These are phyloP conservation scores for Xestia sexstrigata DNA, from an alignment of 2,888 invertebrate genomes.

Conservation along the genomic window DNA sequence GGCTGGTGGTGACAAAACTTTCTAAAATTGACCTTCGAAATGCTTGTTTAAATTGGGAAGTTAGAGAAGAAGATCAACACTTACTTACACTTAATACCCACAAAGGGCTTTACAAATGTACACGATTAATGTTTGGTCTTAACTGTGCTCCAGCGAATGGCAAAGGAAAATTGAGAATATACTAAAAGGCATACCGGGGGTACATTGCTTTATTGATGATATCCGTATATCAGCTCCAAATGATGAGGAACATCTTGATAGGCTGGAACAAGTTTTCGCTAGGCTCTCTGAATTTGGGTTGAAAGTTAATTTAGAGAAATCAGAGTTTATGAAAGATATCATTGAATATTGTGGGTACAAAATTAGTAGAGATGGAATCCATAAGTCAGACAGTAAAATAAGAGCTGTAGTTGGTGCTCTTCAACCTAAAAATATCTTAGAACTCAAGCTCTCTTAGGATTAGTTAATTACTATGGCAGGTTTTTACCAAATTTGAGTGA, in stretches of 20 bases:
- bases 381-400: not conserved
- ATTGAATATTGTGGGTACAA: constrained; percentile 2
- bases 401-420: not conserved
- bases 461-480: too few relatives aligned
- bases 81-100: not conserved
- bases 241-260: not conserved
- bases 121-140: not conserved
- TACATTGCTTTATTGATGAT: constrained; percentile 1
- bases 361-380: not conserved
- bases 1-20: not conserved
- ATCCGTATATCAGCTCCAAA: not conserved
- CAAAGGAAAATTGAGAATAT: constrained; percentile 1
- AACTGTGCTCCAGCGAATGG: not conserved
- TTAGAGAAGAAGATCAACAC: not conserved
- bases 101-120: constrained; percentile 2
- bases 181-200: not conserved
- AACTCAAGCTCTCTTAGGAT: too few relatives aligned
- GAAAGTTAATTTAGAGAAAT: not conserved
- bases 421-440: too few relatives aligned
- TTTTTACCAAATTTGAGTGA: not conserved
- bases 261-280: not conserved
- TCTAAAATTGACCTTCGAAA: not conserved
- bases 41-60: constrained; percentile 1
- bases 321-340: not conserved
- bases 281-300: not conserved